Conservation (phyloP, 2,113 vertebrate species). For the Burhinus bistriatus region DNA sequence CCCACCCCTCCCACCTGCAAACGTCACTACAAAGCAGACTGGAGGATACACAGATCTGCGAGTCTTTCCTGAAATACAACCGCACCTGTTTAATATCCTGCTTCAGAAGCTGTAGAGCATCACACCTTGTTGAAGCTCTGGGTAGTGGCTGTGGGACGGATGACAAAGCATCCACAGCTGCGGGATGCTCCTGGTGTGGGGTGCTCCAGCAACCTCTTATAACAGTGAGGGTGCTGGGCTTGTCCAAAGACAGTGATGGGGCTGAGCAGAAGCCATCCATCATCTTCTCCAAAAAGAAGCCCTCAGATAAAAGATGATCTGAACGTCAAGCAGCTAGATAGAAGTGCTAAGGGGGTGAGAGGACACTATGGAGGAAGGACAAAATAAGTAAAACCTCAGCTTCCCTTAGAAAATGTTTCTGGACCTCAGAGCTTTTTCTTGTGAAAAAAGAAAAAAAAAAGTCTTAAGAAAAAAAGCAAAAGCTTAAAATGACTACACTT, state of each 20-base stretch:
- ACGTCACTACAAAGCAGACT: not conserved
- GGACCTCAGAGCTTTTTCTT: not conserved
- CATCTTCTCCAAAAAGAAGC: not conserved
- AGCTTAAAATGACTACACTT: not conserved
- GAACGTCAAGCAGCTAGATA: not conserved
- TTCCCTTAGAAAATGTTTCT: not conserved
- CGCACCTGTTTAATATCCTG: not conserved
- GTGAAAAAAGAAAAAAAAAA: too few species aligned
- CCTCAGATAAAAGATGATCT: not conserved
- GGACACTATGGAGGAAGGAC: not conserved
- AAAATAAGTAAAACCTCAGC: not conserved
- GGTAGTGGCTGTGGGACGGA: not conserved
- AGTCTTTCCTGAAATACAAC: not conserved
- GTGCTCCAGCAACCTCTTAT: not conserved
- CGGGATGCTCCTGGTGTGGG: not conserved
- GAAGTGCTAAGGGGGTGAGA: not conserved
- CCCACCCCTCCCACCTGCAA: not conserved
- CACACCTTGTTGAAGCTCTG: not conserved
- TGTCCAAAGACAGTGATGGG: not conserved
- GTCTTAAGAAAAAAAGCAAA: rapidly evolving
- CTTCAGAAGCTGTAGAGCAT: not conserved
- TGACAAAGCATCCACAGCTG: not conserved
- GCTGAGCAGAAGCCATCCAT: not conserved
- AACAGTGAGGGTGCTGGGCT: not conserved
- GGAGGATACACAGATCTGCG: not conserved